Percentiles rank a stretch among this genome's conserved stretches.
Evolutionary conservation across 2,113 vertebrate genomes (phyloP).

Genomic region (Embiotoca jacksoni): DNA sequence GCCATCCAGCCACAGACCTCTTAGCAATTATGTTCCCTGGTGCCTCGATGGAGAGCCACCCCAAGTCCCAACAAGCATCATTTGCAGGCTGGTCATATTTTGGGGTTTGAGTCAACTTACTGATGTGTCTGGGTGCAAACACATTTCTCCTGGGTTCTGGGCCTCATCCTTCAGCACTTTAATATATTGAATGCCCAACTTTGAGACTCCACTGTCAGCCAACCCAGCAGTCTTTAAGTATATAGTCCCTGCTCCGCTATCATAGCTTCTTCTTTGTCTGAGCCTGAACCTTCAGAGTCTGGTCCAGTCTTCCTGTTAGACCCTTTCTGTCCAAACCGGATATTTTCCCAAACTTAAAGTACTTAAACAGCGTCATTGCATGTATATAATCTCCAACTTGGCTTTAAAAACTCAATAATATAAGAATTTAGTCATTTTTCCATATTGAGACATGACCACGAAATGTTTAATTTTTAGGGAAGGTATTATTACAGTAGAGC

Average conservation of each 20-base stretch:
- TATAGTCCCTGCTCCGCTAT: no score
- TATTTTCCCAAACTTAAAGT: not conserved
- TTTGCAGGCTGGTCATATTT: constrained; percentile 2
- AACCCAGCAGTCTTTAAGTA: not conserved
- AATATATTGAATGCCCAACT: no score
- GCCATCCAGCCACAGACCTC: not conserved
- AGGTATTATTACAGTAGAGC: constrained; percentile 26
- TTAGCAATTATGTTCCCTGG: not conserved
- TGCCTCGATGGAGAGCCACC: not conserved
- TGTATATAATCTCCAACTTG: not conserved
- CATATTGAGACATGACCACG: constrained; percentile 13
- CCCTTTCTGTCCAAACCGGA: not conserved
- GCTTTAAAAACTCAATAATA: not conserved
- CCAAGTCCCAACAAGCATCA: not conserved
- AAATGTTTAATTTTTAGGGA: not conserved
- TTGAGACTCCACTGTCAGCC: not conserved
- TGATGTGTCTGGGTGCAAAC: not conserved
- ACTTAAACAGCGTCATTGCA: not conserved
- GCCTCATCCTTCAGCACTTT: no score
- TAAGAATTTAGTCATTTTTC: constrained; percentile 15
- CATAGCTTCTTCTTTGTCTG: not conserved
- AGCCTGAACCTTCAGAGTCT: constrained; percentile 2
- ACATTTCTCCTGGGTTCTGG: not conserved
- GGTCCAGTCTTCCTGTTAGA: not conserved
- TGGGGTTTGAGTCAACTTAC: not conserved